Evolutionary conservation across 1,140 invertebrate species (phyloP), one percentile per base, ranked within the genome.

Genomic region (Meteorus sp.): DNA sequence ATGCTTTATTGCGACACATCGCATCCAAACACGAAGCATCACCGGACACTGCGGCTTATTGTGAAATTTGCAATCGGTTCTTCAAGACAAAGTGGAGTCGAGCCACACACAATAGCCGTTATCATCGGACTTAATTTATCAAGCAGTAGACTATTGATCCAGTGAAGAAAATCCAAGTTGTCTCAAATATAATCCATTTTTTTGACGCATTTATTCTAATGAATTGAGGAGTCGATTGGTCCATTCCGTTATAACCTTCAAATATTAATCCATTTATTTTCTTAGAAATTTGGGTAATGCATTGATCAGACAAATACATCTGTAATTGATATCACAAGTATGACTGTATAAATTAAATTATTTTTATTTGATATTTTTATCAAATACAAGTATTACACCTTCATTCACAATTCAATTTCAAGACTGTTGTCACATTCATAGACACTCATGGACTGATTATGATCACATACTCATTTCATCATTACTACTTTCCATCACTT

Each of bases 11-110:
- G 37, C 65, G 72, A 45, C 70, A 73, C 39, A 58, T 69, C 29
- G 55, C 63, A 39, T 69, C 69, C n/a, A 72, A 71, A 52, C 71
- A 73, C 55, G 67, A 72, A 45, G 47, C 64, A 4, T 33, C 65
- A 15, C 56, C 58, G 3, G 61, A 56, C 23, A 57, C 64, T 35
- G 60, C 69, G 7, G 69, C 64, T 13, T 71, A 68, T 43, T 73
- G 71, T 45, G 53, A 56, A 29, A 67, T 69, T 44, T 73, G 71
- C 27, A 58, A 67, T 23, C 59, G 69, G 33, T 64, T 54, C 45
- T 73, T 73, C 52, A 73, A 73, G 56, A 73, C 71, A 2, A 73
- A 72, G 51, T 73, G 70, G 70, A 73, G 72, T 43, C 56, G 64
- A 48, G 70, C 72, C 4, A 73, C 72, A 27, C 72, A 73, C 52